phyloP scores from a whole-genome alignment of 2,113 vertebrate genomes.

The Eleginops maclovinus region DNA sequence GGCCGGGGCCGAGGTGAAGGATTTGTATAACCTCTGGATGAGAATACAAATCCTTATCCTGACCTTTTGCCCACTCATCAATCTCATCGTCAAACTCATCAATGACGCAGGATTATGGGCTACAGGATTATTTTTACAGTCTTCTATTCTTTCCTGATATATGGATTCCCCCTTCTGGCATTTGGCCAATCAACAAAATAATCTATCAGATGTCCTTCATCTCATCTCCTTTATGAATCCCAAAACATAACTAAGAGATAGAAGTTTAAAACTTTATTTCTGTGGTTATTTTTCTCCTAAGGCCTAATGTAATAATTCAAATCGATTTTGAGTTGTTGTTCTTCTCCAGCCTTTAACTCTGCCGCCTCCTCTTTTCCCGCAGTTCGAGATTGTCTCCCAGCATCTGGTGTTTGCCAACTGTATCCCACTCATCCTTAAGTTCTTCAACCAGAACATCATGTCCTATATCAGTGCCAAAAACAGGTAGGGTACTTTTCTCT shows the following conservation, averaged over 20 bases:
- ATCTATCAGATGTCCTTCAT: background rate
- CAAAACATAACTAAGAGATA: no score
- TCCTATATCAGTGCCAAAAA: conserved; percentile 98
- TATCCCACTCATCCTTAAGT: conserved; percentile 98
- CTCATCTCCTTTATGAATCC: background rate
- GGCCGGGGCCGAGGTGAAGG: no score
- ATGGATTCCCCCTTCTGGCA: conserved; percentile 1
- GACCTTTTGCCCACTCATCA: conserved; percentile 17
- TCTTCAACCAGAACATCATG: conserved; percentile 99
- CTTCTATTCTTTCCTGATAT: background rate
- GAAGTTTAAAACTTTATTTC: no score
- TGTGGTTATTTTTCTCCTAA: background rate
- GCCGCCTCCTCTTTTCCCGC: conserved; percentile 47
- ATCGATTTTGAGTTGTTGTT: background rate
- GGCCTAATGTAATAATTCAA: background rate
- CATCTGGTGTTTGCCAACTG: conserved; percentile 99
- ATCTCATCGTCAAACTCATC: conserved; percentile 41
- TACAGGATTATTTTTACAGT: conserved; percentile 22
- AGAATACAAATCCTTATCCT: conserved; percentile 38
- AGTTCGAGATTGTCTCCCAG: conserved; percentile 98
- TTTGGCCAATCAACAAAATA: background rate
- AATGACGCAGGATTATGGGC: conserved; percentile 38
- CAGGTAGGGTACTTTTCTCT: conserved; percentile 83
- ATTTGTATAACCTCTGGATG: conserved; percentile 25
- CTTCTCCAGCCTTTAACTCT: conserved; percentile 4